These are phyloP conservation scores for Platyrinchus mystaceus DNA, from an alignment of 2,797 vertebrate genomes.

Conservation along the genomic window DNA sequence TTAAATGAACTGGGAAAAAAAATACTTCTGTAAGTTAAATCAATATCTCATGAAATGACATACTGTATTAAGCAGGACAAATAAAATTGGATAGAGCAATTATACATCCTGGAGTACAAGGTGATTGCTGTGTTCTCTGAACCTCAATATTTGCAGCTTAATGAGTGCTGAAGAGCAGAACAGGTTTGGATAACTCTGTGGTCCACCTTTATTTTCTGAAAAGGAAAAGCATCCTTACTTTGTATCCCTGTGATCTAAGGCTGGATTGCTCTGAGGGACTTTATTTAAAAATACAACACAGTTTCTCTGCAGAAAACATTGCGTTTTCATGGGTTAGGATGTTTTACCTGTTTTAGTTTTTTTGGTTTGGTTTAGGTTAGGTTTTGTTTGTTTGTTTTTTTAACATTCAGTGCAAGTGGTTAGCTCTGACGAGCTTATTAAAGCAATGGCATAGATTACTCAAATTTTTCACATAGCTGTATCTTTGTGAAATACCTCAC, in stretches of 20 bases:
- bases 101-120: slow-evolving; percentile 8
- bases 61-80: neutral
- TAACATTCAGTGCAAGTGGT: neutral
- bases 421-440: neutral
- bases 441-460: neutral
- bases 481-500: neutral
- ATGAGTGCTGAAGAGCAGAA: neutral
- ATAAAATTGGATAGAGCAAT: slow-evolving; percentile 26
- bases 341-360: neutral
- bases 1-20: slow-evolving; percentile 22
- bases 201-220: neutral
- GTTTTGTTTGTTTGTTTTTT: neutral
- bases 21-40: neutral
- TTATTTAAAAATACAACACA: neutral
- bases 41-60: slow-evolving; percentile 31
- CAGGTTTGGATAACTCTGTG: neutral
- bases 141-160: neutral
- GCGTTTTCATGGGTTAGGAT: neutral
- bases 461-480: neutral
- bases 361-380: too few relatives aligned
- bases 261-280: neutral
- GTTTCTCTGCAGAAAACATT: neutral
- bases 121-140: slow-evolving; percentile 13
- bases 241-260: neutral
- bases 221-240: neutral